These are phyloP conservation scores for Melipona quadrifasciata DNA, from an alignment of 1,140 invertebrate genomes.

Conservation along the genomic window DNA sequence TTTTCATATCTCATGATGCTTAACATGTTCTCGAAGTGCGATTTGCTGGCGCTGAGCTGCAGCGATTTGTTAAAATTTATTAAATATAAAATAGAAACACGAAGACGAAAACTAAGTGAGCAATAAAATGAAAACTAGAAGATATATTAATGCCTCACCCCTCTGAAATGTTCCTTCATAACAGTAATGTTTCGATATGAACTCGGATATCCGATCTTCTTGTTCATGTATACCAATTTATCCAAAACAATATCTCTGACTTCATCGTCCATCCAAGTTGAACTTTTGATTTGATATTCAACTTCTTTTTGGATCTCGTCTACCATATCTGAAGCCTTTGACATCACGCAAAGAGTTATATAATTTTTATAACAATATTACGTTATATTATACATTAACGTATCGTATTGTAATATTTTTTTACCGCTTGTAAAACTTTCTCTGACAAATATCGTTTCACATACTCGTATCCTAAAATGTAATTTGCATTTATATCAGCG, in stretches of 20 bases:
- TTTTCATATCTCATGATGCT: constrained; percentile 1
- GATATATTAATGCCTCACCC: constrained; percentile 25
- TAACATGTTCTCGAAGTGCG: not conserved
- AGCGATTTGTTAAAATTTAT: not conserved
- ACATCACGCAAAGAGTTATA: not conserved
- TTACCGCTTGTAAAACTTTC: constrained; percentile 19
- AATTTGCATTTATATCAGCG: not conserved
- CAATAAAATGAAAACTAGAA: not conserved
- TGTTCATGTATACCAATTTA: not conserved
- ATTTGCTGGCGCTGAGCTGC: not conserved
- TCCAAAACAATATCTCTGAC: not conserved
- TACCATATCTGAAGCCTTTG: not conserved
- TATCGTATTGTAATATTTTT: not conserved
- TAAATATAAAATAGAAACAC: not conserved
- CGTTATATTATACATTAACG: not conserved
- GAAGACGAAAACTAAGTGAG: not conserved
- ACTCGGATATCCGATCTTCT: not conserved
- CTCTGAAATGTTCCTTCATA: constrained; percentile 28
- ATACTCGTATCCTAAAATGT: constrained; percentile 23
- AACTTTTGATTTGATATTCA: not conserved
- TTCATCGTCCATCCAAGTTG: not conserved
- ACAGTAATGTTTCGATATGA: not conserved
- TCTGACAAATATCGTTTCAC: constrained; percentile 25
- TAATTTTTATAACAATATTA: not conserved
- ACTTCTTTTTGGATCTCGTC: not conserved